Base-by-base conservation (phyloP, 2,113 vertebrate species). In the Podarcis raffonei region DNA sequence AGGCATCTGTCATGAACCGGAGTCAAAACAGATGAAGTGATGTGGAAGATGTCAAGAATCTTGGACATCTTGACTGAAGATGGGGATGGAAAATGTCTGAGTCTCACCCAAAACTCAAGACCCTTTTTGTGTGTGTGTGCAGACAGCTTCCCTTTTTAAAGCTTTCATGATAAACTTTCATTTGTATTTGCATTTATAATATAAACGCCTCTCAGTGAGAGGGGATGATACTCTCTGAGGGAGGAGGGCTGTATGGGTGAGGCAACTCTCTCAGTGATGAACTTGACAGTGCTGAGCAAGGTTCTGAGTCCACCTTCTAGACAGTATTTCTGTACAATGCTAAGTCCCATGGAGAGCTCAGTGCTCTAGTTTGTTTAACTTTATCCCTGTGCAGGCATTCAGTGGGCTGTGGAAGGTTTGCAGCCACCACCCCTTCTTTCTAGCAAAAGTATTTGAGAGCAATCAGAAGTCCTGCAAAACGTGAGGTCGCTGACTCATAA, bases 31-130 rank as follows among this genome's bases (percentile, higher is more conserved):
- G n/a, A 87, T 39, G 59, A 62, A 62, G 15, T 20, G 59, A 62
- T 20, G 48, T 25, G 18, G 57, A 87, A 74, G 53, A 53, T 87
- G 79, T 87, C 79, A 87, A 87, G 32, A 87, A 71, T 69, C 39
- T 69, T 11, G 42, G 66, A 8, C 22, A 53, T 69, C 13, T 79
- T 66, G 20, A 68, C 6, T 57, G 65, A 37, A 35, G 83, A 37
- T 12, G 6, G 11, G 62, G 48, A 81, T 13, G 42, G 57, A 72
- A 65, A 39, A 37, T 6, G 27, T 59, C 69, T 81, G 18, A 15
- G 42, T 65, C 7, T 74, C 53, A 39, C 68, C 69, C 68, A 22
- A 9, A 23, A 35, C 5, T 74, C 35, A 59, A 27, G 66, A 72
- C n/a, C 32, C 62, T 30, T 25, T 2, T 32, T 53, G 48, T 53